A percentile compares a stretch with the other conserved stretches of the same genome.
These are phyloP conservation scores for Stenopsyche tienmushanensis DNA, from an alignment of 1,140 invertebrate species.

Conservation along the genomic window DNA sequence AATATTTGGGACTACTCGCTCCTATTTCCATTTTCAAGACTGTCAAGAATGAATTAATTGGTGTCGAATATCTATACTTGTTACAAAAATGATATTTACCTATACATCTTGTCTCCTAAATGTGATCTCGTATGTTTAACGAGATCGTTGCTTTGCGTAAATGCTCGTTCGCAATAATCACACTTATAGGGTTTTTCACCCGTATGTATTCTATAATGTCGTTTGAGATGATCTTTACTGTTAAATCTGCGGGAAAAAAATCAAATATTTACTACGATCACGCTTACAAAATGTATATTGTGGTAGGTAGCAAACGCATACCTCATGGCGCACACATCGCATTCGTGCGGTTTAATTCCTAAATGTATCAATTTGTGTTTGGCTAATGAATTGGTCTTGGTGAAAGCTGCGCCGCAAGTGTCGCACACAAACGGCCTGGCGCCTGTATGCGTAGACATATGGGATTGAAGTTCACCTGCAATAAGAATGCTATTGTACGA, in stretches of 20 bases:
- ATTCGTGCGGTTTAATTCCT: conserved; percentile 11
- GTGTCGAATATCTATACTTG: not conserved
- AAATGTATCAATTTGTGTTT: conserved; percentile 40
- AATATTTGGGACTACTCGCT: not conserved
- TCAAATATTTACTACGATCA: conserved; percentile 50
- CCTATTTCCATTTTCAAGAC: not conserved
- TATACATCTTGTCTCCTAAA: conserved; percentile 17
- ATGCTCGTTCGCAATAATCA: conserved; percentile 49
- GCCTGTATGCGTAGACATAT: conserved; percentile 49
- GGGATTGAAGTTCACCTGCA: conserved; percentile 46
- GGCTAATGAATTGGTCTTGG: conserved; percentile 60
- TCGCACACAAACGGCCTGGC: conserved; percentile 60
- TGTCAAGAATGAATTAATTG: not conserved
- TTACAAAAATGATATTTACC: conserved; percentile 7
- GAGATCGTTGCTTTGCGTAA: conserved; percentile 44
- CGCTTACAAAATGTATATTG: not conserved
- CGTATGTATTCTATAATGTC: conserved; percentile 57
- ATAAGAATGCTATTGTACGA: not conserved
- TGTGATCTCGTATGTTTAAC: conserved; percentile 42
- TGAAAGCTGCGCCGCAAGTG: conserved; percentile 64
- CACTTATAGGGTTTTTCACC: conserved; percentile 60
- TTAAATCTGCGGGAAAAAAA: conserved; percentile 53
- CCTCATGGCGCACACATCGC: conserved; percentile 17
- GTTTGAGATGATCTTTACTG: conserved; percentile 43
- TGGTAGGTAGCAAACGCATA: not conserved